Base-by-base conservation (phyloP, 2,113 vertebrate genomes). In the Rhineura floridana region DNA sequence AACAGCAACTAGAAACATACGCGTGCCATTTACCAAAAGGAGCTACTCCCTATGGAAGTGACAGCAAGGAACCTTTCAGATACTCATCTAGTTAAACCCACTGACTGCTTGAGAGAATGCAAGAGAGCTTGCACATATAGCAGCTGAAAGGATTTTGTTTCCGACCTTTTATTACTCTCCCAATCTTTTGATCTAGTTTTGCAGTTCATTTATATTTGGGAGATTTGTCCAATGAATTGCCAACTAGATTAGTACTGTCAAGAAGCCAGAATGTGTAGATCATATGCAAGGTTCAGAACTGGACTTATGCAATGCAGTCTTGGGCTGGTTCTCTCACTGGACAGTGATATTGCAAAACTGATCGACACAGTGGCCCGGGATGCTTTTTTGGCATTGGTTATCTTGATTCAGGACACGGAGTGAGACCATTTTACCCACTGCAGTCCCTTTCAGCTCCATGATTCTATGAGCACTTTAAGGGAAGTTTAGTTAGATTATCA, bases 1-100 rank as follows among this genome's bases (percentile, higher is more conserved):
- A 93, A 81, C 63, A 91, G 89, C 92, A 91, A 30, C 81, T 73
- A 89, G 65, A 6, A 33, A 4, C 65, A 87, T 89, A 73, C 87
- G 25, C 39, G 17, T 90, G 84, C 87, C 72, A 87, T 69, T 85
- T 44, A 33, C 62, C 73, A 76, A 89, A 84, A 86, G 84, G 87
- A 90, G 90, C 21, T 42, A 91, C 75, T 88, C 88, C 82, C 84
- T 76, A 84, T 83, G 84, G 83, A 67, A 67, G 30, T 76, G 78
- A 77, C 28, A 78, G 52, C 78, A 89, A 89, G n/a, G n/a, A n/a
- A 25, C 90, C 85, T 67, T 19, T 69, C 78, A 55, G 23, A 81
- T 81, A 55, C n/a, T 50, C 78, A 80, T 80, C 7, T n/a, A 80
- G 21, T 33, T 21, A 81, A 81, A 39, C 15, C n/a, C 36, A 6